A percentile compares a stretch with the other conserved stretches of the same genome.
phyloP scores from a whole-genome alignment of 2,797 vertebrate genomes.

The Stomatorhinus walkeri region DNA sequence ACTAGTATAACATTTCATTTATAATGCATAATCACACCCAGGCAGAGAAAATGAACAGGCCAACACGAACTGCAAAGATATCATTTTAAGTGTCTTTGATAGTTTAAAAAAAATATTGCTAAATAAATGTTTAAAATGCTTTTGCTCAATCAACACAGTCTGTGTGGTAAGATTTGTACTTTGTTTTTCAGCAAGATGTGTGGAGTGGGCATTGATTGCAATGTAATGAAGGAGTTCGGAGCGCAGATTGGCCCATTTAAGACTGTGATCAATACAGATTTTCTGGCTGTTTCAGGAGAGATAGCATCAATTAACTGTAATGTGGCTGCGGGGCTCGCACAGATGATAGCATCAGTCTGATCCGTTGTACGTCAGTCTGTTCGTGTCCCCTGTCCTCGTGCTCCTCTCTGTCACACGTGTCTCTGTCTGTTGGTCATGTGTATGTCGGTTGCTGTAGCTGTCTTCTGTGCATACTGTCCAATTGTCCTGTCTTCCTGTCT shows the following conservation, averaged over 20 bases:
- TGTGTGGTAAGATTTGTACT: neutral
- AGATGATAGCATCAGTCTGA: neutral
- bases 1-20: neutral
- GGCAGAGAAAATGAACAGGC: neutral
- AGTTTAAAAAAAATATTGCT: neutral
- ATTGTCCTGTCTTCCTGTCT: neutral
- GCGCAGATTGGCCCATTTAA: conserved; percentile 12
- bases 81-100: neutral
- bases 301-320: conserved; percentile 30
- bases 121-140: neutral
- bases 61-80: neutral
- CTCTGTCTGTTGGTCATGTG: neutral
- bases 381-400: neutral
- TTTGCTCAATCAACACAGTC: neutral
- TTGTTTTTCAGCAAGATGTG: neutral
- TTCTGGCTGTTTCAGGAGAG: conserved; percentile 24
- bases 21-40: neutral
- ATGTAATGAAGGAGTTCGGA: neutral
- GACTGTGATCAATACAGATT: conserved; percentile 30
- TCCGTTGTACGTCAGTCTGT: neutral
- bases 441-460: neutral
- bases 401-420: neutral
- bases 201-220: neutral
- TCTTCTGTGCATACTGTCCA: neutral
- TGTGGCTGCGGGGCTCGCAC: neutral